Evolutionary conservation across 2,797 vertebrate species (phyloP).

Genomic region (Cichlasoma orientale): DNA sequence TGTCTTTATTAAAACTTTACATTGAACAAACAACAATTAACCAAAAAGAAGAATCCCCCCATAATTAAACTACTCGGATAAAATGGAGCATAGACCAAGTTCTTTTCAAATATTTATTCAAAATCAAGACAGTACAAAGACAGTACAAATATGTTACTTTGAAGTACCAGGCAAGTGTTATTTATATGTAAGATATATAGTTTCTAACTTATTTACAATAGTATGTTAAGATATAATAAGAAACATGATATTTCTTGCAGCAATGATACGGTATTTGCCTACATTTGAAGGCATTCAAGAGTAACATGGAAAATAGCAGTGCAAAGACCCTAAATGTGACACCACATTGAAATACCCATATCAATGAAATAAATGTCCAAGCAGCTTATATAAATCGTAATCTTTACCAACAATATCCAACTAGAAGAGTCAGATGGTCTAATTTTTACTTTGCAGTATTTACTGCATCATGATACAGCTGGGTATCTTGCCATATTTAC

Average conservation of each 20-base stretch:
- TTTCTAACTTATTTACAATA: constrained; percentile 43
- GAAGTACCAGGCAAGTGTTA: constrained; percentile 67
- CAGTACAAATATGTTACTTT: constrained; percentile 73
- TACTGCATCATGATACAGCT: constrained; percentile 21
- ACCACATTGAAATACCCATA: constrained; percentile 19
- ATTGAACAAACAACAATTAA: neutral
- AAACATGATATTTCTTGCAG: constrained; percentile 43
- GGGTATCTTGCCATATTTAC: constrained; percentile 5
- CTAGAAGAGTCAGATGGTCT: constrained; percentile 8
- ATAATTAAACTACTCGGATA: neutral
- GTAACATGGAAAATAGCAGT: constrained; percentile 32
- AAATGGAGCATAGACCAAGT: neutral
- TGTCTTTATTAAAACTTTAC: neutral
- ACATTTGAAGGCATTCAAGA: constrained; percentile 65
- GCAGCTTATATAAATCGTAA: constrained; percentile 36
- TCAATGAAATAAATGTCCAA: constrained; percentile 35
- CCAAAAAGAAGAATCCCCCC: no score
- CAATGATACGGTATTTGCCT: constrained; percentile 48
- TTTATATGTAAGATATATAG: constrained; percentile 45
- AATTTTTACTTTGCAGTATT: constrained; percentile 7
- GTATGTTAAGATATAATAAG: constrained; percentile 48
- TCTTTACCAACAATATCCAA: constrained; percentile 4
- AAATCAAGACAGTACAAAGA: constrained; percentile 81
- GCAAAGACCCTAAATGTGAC: constrained; percentile 21
- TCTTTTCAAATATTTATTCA: constrained; percentile 81